phyloP scores from a whole-genome alignment of 2,888 invertebrate genomes.

The Acanthosepion lycidas region DNA sequence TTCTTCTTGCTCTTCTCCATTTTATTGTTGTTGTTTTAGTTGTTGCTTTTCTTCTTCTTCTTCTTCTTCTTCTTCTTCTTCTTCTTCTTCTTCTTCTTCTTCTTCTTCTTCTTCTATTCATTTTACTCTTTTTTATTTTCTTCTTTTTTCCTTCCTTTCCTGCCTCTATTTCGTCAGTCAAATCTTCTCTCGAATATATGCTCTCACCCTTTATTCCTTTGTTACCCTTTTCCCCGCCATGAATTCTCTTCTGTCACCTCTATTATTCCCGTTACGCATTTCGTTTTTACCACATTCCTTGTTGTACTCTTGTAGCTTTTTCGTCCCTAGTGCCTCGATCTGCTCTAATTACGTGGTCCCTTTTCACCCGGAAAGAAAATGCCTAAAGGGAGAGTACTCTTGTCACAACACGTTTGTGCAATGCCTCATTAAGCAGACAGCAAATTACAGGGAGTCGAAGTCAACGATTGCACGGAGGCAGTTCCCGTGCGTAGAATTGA shows the following conservation, averaged over 20 bases:
- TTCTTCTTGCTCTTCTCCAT: too few species aligned
- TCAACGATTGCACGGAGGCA: not conserved
- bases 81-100: not conserved
- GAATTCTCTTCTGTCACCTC: too few species aligned
- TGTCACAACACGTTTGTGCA: not conserved
- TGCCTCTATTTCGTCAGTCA: not conserved
- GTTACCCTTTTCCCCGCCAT: too few species aligned
- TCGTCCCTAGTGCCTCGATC: not conserved
- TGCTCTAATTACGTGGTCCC: constrained; percentile 33
- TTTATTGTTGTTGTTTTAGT: too few species aligned
- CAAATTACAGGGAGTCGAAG: constrained; percentile 22
- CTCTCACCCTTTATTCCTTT: too few species aligned
- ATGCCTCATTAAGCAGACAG: not conserved
- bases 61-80: not conserved
- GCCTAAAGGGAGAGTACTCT: not conserved
- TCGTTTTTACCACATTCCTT: not conserved
- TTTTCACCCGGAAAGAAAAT: not conserved
- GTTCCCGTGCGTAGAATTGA: not conserved
- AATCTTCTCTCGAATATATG: too few species aligned
- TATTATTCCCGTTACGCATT: not conserved
- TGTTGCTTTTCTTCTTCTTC: too few species aligned
- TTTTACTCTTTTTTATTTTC: not conserved
- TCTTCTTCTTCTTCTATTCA: too few species aligned
- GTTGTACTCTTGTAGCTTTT: not conserved
- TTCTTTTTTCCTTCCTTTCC: not conserved